These are phyloP conservation scores for Zaprionus kolodkinae DNA, from an alignment of 1,140 invertebrate species.

Conservation along the genomic window DNA sequence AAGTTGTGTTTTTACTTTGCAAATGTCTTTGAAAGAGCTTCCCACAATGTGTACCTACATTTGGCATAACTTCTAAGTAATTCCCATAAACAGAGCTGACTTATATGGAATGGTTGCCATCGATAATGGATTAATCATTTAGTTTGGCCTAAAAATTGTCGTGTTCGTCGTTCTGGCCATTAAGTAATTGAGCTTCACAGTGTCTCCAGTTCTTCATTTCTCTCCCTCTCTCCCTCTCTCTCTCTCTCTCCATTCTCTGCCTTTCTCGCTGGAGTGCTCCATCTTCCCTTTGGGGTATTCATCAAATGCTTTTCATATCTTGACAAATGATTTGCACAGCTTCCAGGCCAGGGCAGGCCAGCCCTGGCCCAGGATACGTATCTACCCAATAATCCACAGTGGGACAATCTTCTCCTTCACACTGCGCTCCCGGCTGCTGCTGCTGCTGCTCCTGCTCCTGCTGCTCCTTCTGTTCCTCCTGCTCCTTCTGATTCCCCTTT, in stretches of 20 bases:
- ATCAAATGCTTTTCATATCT: conserved; percentile 24
- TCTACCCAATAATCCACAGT: conserved; percentile 29
- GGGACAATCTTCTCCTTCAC: conserved; percentile 6
- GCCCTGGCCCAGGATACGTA: neutral
- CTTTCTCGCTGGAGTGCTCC: neutral
- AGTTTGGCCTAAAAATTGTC: neutral
- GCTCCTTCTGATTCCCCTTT: no score
- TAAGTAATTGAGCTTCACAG: conserved; percentile 1
- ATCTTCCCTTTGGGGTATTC: conserved; percentile 2
- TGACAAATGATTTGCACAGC: conserved; percentile 41
- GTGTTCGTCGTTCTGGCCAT: neutral
- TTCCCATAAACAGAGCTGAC: no score
- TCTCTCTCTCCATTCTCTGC: neutral
- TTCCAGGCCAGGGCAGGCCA: conserved; percentile 8
- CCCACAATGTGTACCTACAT: no score
- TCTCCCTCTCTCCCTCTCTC: neutral
- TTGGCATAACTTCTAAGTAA: no score
- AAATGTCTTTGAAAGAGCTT: no score
- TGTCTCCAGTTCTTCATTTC: neutral
- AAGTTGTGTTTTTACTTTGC: no score
- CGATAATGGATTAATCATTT: conserved; percentile 4
- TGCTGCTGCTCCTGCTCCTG: neutral
- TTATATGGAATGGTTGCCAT: neutral
- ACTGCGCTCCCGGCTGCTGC: neutral
- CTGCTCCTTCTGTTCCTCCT: no score